Evolutionary conservation across 2,797 vertebrate species (phyloP).

Genomic region (Capromys pilorides): DNA sequence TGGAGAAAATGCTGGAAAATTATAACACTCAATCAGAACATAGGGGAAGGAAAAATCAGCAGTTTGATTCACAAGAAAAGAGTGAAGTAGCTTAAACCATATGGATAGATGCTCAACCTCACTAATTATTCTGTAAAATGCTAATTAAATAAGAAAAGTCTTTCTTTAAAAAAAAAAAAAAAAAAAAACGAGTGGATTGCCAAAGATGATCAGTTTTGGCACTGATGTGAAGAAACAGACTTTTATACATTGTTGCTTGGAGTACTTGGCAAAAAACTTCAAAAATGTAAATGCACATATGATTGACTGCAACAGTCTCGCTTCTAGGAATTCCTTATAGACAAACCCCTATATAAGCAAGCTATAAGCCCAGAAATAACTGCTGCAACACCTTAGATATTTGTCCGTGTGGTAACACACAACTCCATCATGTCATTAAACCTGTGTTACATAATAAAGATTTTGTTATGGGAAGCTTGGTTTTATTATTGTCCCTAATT

Average conservation of each 20-base stretch:
- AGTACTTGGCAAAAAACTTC: constrained; percentile 63
- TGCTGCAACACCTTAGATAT: neutral
- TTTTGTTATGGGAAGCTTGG: neutral
- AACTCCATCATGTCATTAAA: neutral
- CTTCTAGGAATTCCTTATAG: constrained; percentile 72
- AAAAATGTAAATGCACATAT: constrained; percentile 66
- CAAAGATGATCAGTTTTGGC: constrained; percentile 67
- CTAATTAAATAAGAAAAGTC: constrained; percentile 70
- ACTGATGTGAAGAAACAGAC: constrained; percentile 64
- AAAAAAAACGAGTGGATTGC: constrained; percentile 51
- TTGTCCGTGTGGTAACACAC: neutral
- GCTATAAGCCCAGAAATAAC: neutral
- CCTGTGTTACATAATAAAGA: neutral
- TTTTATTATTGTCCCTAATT: neutral
- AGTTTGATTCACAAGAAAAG: constrained; percentile 54
- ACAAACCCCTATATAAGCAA: neutral
- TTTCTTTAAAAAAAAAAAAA: constrained; percentile 18
- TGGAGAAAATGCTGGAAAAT: neutral
- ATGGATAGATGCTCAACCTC: constrained; percentile 60
- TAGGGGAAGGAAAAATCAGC: neutral
- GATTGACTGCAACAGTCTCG: constrained; percentile 15
- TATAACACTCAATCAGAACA: constrained; percentile 8
- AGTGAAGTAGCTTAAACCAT: constrained; percentile 56
- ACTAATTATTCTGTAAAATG: constrained; percentile 72
- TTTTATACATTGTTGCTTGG: constrained; percentile 63